phyloP scores from a whole-genome alignment of 35 echinoderm and acorn worm genomes.

The Heliocidaris tuberculata region DNA sequence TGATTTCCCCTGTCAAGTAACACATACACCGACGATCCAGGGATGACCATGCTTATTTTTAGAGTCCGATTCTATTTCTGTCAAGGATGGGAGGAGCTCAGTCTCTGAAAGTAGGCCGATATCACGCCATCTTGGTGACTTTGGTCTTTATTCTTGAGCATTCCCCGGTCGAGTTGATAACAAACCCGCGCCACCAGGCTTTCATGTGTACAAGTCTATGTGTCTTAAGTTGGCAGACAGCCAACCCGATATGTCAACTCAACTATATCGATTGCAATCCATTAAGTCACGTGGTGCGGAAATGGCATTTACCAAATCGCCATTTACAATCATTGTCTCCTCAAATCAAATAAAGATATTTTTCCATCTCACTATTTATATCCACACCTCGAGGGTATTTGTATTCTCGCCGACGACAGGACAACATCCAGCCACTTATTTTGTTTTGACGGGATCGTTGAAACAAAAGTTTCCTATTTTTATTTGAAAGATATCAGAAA shows the following conservation, averaged over 20 bases:
- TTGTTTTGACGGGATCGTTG: too few relatives aligned
- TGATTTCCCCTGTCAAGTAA: not conserved
- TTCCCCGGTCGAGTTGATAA: not conserved
- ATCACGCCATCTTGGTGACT: not conserved
- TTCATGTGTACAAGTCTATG: not conserved
- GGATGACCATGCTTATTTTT: not conserved
- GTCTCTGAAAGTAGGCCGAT: not conserved
- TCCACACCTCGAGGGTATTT: not conserved
- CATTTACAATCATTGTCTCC: not conserved
- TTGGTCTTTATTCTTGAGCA: not conserved
- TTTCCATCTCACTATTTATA: not conserved
- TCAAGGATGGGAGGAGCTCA: not conserved
- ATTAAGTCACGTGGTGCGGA: not conserved
- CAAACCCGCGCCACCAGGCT: not conserved
- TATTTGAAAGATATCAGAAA: too few relatives aligned
- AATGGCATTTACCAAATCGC: not conserved
- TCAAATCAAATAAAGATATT: not conserved
- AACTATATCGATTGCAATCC: not conserved
- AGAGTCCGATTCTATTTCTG: not conserved
- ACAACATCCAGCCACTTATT: too few relatives aligned
- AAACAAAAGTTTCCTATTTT: too few relatives aligned
- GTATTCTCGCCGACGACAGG: too few relatives aligned
- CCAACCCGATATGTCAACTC: not conserved
- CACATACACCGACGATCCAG: not conserved
- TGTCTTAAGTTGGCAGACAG: not conserved